Base-by-base conservation (phyloP, 2,797 vertebrate genomes). In the Danio tinwini region DNA sequence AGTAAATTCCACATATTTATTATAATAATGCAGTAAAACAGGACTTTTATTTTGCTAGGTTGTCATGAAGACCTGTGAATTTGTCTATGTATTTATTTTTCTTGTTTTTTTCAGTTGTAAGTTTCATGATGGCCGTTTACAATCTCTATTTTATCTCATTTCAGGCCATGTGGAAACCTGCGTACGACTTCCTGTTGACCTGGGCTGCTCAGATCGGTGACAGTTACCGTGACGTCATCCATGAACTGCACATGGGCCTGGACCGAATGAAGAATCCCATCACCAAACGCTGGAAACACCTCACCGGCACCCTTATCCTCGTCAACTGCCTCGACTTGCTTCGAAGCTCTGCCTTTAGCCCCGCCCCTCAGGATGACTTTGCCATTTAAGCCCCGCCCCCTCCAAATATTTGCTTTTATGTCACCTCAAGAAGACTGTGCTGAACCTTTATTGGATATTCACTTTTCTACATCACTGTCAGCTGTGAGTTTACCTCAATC, bases 131-230 rank as follows among this genome's bases (percentile, higher is more conserved):
- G 29, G 29, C 29, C 29, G 3, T 29, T 29, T 29, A 29, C 29
- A 29, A 42, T 70, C 50, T 70, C 17, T 42, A 29, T 47, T 47
- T 47, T 21, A 37, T 61, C 6, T 37, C 5, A 37, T 65, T 53
- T 29, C 86, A 98, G 97, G 96, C 96, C 82, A 99, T 99, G 97
- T 99, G 97, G 98, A 99, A 99, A 79, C 98, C 98, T 0, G 98
- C 98, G 0, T 99, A 99, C 0, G 98, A 99, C 90, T 99, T 99
- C 87, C 91, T 99, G 76, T 90, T 99, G 58, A 98, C 97, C 0
- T 99, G 98, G 98, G 97, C 97, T 1, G 94, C 94, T 72, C 97
- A 98, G 85, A 89, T 98, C 0, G 98, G 98, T 0, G 98, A 99
- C 91, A 98, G 98, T 90, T 98, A 98, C 89, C 92, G 98, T 0